Base-by-base conservation (phyloP, 2,888 invertebrate genomes). In the Polyploca ridens region DNA sequence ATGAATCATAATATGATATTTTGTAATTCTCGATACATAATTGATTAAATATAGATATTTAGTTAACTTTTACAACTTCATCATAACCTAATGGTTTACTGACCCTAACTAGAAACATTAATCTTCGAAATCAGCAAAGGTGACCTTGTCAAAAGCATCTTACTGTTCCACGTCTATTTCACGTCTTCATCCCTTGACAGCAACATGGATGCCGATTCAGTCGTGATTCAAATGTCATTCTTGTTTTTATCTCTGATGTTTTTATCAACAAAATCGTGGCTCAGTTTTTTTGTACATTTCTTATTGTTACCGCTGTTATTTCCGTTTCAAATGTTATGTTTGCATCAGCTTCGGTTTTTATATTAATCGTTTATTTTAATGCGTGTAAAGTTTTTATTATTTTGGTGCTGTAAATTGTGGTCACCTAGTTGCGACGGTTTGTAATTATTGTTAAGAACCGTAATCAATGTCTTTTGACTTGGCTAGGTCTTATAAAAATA, bases 191-290 rank as follows among this genome's bases (percentile, higher is more conserved):
- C 64, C 66, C 73, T 61, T 81, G 87, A 86, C 85, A 82, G 82
- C 73, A 33, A 67, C 76, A 70, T 71, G 78, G 82, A 84, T 85
- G 87, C 83, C 84, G 74, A 78, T 74, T 41, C 68, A 76, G 79
- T 90, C 92, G 91, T 92, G 93, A 91, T 86, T 83, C 81, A 80
- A 80, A 86, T 87, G 90, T 92, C 92, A 86, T 83, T 85, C 70
- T 83, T 82, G 27, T 82, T 86, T 81, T 86, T 78, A 82, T 8
- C n/a, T 35, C 35, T 5, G 60, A 10, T 41, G 69, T 67, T 71
- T 70, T 73, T 67, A 8, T 41, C 60, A 68, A 33, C 62, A 10
- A 54, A 54, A 62, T 35, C 46, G 64, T 66, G 63, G 57, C 58
- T 58, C 46, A n/a, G 44, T 49, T 63, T 64, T 65, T 67, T 67